These are phyloP conservation scores for Psilopsiagon aymara DNA, from an alignment of 2,113 vertebrate species.

Conservation along the genomic window DNA sequence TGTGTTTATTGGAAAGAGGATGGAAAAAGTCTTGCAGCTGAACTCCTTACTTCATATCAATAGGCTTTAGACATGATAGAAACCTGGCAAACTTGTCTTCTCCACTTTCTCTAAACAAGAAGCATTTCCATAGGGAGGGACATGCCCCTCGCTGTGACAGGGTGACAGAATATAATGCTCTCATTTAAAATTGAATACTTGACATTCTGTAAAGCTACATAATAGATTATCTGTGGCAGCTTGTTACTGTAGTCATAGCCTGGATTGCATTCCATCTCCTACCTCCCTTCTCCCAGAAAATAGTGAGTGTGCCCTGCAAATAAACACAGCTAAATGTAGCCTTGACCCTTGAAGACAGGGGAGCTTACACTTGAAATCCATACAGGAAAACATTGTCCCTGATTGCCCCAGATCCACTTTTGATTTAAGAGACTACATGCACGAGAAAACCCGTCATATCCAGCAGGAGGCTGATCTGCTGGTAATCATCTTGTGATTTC, in stretches of 20 bases:
- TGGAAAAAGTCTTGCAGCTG: neutral
- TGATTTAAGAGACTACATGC: neutral
- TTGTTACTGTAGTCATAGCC: neutral
- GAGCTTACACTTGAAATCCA: neutral
- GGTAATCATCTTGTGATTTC: neutral
- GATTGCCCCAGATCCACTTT: neutral
- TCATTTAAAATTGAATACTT: neutral
- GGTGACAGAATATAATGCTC: neutral
- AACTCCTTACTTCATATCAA: neutral
- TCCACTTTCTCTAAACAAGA: neutral
- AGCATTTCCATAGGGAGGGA: neutral
- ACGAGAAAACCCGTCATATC: neutral
- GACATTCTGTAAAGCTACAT: neutral
- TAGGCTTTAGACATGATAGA: neutral
- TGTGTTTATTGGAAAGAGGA: neutral
- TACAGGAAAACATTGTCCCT: neutral
- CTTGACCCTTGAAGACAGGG: neutral
- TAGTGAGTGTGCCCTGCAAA: neutral
- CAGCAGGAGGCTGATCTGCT: neutral
- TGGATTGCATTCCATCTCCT: neutral
- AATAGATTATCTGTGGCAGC: neutral
- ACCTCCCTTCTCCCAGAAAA: neutral
- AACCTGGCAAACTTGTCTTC: neutral
- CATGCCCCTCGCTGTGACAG: neutral
- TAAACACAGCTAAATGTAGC: neutral